A percentile compares a stretch with the other conserved stretches of the same genome.
These are phyloP conservation scores for Megaceryle maxima DNA, from an alignment of 2,113 vertebrate genomes.

Conservation along the genomic window DNA sequence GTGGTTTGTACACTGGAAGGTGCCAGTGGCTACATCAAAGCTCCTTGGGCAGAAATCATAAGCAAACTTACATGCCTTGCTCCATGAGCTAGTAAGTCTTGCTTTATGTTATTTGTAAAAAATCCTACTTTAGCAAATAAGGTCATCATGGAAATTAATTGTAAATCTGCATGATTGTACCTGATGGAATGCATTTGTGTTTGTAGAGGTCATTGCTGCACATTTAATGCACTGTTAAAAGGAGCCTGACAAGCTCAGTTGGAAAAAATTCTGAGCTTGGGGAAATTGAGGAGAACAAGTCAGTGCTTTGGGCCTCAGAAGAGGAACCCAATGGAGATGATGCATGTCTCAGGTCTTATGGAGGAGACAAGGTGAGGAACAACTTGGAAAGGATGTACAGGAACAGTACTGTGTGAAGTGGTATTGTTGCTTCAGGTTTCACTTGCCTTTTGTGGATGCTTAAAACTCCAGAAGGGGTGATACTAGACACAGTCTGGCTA, in stretches of 20 bases:
- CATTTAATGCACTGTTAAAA: background rate
- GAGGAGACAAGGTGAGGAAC: background rate
- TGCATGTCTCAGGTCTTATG: background rate
- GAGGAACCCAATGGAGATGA: background rate
- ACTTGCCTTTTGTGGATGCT: slow-evolving; percentile 39
- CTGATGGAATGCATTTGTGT: background rate
- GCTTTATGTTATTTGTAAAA: background rate
- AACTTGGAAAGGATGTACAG: rapidly evolving
- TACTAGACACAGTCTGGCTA: slow-evolving; percentile 52
- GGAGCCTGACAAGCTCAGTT: background rate
- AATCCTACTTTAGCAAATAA: background rate
- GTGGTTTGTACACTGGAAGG: background rate
- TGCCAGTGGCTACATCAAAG: background rate
- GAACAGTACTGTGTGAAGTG: background rate
- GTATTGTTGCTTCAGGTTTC: slow-evolving; percentile 24
- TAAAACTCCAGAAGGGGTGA: slow-evolving; percentile 52
- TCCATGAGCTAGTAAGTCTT: background rate
- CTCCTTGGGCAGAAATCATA: background rate
- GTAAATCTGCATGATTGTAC: background rate
- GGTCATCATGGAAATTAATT: background rate
- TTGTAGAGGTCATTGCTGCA: background rate
- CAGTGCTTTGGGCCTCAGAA: background rate
- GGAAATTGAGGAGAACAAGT: background rate
- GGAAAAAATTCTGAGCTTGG: background rate
- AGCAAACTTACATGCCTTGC: background rate